Base-by-base conservation (phyloP, 2,888 invertebrate species). In the Caenorhabditis becei region DNA sequence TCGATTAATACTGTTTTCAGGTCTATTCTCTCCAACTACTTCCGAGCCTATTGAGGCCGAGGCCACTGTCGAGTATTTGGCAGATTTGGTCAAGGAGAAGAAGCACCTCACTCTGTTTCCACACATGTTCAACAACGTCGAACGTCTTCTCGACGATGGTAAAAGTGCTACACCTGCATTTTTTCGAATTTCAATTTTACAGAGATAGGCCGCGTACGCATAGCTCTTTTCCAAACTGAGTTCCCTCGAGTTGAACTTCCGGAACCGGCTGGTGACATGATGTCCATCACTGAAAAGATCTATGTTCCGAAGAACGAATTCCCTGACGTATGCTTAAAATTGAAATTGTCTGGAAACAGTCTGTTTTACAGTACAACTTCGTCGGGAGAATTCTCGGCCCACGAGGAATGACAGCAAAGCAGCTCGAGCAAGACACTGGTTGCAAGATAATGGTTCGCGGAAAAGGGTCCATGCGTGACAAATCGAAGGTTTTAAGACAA, bases 381-480 rank as follows among this genome's bases (percentile, higher is more conserved):
- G 98, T 99, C 91, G 99, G 98, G 91, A 94, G 98, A 93, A 98
- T 99, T 93, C 94, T 99, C 92, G 99, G 99, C 67, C 98, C 98
- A 87, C 94, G 99, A 91, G 99, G 99, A 89, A 99, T 99, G 98
- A 99, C 99, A 87, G 98, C 99, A 70, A 99, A 99, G 93, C 98
- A 99, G 94, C 93, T 99, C 92, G 99, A 99, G 93, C 97, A 97
- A 93, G 98, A 98, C 94, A 99, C 98, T 91, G 98, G 98, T 90
- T 99, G 99, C 93, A 99, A 99, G 94, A 98, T 99, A 92, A 99
- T 99, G 99, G 97, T 99, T 91, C 94, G 99, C 93, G 98, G 99
- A 92, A 97, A 97, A 93, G 87, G 87, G 20, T 86, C 86, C 11
- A 86, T 87, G 86, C 78, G 86, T 20, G 87, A 87, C 58, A 84